These are phyloP conservation scores for Danio rerio DNA, from an alignment of 2,113 vertebrate genomes.

Conservation along the genomic window DNA sequence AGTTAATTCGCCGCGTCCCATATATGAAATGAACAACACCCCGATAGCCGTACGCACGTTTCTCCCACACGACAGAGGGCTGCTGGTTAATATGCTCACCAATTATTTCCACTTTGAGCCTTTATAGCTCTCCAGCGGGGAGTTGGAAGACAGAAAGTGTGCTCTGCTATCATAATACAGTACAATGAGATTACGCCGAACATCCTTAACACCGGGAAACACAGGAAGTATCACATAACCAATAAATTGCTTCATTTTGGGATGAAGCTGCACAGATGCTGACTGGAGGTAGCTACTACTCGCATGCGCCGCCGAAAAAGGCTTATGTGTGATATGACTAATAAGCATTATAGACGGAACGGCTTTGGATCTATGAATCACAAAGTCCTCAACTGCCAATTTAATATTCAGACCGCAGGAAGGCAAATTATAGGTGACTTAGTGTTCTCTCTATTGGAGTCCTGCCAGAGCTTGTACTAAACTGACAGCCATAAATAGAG, in stretches of 20 bases:
- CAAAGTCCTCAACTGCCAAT: constrained; percentile 69
- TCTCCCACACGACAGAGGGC: constrained; percentile 89
- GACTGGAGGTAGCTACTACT: neutral
- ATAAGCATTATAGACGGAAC: constrained; percentile 65
- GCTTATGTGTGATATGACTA: constrained; percentile 63
- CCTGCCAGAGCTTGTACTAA: constrained; percentile 66
- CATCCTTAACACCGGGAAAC: constrained; percentile 23
- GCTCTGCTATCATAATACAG: constrained; percentile 50
- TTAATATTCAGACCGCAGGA: constrained; percentile 64
- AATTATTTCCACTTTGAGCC: constrained; percentile 90
- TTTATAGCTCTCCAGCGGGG: constrained; percentile 84
- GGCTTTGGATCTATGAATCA: constrained; percentile 70
- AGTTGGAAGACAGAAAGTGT: constrained; percentile 42
- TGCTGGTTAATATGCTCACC: constrained; percentile 90
- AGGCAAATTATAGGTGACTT: constrained; percentile 76
- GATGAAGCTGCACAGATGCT: constrained; percentile 28
- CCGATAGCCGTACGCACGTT: constrained; percentile 87
- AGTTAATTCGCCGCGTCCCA: constrained; percentile 90
- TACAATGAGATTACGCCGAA: constrained; percentile 51
- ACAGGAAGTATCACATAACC: constrained; percentile 26
- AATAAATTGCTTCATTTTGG: constrained; percentile 32
- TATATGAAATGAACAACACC: constrained; percentile 86
- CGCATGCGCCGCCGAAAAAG: neutral
- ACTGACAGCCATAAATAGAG: constrained; percentile 68
- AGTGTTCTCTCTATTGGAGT: constrained; percentile 65